These are phyloP conservation scores for Onthophagus sagittarius DNA, from an alignment of 2,888 invertebrate genomes.

Conservation along the genomic window DNA sequence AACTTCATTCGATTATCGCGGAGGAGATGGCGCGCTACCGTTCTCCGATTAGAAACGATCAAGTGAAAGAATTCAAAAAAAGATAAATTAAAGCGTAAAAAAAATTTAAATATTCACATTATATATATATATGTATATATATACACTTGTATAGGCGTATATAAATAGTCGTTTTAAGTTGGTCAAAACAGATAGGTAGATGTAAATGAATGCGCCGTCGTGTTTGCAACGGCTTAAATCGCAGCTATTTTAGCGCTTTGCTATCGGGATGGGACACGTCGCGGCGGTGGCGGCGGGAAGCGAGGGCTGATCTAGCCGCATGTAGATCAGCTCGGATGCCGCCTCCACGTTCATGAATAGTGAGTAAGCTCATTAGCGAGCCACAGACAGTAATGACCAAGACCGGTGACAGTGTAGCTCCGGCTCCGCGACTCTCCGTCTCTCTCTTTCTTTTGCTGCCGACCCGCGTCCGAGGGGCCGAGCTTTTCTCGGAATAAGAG, in stretches of 20 bases:
- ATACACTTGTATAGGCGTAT: background rate
- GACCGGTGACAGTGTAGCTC: constrained; percentile 26
- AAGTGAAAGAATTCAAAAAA: constrained; percentile 27
- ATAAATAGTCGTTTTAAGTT: background rate
- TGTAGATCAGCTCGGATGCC: constrained; percentile 22
- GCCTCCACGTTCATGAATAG: constrained; percentile 45
- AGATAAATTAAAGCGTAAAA: constrained; percentile 21
- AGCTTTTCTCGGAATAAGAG: constrained; percentile 19
- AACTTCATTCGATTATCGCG: constrained; percentile 35
- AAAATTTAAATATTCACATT: constrained; percentile 11
- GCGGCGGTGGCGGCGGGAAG: background rate
- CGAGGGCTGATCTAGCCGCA: constrained; percentile 9
- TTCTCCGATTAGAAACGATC: constrained; percentile 13
- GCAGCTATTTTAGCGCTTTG: background rate
- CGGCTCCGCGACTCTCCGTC: background rate
- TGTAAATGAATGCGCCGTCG: constrained; percentile 8
- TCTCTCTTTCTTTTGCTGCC: background rate
- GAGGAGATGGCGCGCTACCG: constrained; percentile 29
- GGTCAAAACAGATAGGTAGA: background rate
- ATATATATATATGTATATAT: too few relatives aligned
- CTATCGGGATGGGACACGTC: constrained; percentile 16
- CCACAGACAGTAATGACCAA: constrained; percentile 38
- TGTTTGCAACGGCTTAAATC: constrained; percentile 2
- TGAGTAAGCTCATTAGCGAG: constrained; percentile 43
- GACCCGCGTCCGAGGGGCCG: background rate